Conservation (phyloP, 1,140 invertebrate genomes). For the Adoxophyes honmai region DNA sequence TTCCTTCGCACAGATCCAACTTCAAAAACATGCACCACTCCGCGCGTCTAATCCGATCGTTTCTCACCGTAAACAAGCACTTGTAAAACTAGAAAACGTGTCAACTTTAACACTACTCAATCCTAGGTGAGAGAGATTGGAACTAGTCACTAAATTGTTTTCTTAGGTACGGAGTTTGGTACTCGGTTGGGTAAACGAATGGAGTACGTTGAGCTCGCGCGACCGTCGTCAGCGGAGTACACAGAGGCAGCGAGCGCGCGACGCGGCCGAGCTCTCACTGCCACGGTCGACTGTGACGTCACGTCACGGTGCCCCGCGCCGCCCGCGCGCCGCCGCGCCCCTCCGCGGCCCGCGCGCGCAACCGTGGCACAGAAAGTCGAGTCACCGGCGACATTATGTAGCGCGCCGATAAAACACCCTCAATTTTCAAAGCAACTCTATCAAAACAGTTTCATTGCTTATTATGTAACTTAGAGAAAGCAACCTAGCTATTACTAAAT, state of each 20-base stretch:
- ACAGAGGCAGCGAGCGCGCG: constrained; percentile 64
- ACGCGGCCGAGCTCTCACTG: constrained; percentile 72
- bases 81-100: constrained; percentile 25
- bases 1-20: constrained; percentile 64
- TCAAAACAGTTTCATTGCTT: constrained; percentile 52
- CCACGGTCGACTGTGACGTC: constrained; percentile 74
- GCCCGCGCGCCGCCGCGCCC: constrained; percentile 31
- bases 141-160: constrained; percentile 33
- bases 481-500: not conserved
- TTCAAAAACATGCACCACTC: constrained; percentile 54
- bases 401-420: constrained; percentile 66
- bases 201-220: constrained; percentile 62
- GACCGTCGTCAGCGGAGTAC: constrained; percentile 71
- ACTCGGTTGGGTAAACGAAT: not conserved
- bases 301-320: constrained; percentile 38
- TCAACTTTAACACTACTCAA: constrained; percentile 51
- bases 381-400: constrained; percentile 59
- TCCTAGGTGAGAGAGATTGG: constrained; percentile 44
- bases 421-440: constrained; percentile 61
- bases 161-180: not conserved
- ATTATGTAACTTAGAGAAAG: constrained; percentile 42
- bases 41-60: constrained; percentile 57
- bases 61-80: constrained; percentile 46
- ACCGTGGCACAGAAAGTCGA: constrained; percentile 67
- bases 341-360: constrained; percentile 32